Evolutionary conservation across 2,797 vertebrate species (phyloP), one percentile per base, ranked within the genome.

Genomic region (Benthosema pterotum): DNA sequence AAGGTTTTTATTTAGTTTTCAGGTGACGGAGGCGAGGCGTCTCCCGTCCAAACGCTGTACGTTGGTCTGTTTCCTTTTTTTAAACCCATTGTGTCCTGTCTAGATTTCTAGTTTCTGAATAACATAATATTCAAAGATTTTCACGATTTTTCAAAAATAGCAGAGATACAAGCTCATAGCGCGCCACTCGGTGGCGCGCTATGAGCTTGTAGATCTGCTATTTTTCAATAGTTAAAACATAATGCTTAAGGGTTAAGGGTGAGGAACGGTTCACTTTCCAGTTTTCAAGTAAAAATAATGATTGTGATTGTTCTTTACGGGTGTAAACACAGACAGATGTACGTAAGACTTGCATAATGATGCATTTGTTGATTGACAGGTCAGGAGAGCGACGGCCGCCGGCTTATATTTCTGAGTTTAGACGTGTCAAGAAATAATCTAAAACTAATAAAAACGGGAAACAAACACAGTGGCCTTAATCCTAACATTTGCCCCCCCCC

Each of bases 241-340:
- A n/a, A n/a, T n/a, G n/a, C n/a, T n/a, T n/a, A n/a, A n/a, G n/a
- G n/a, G n/a, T 52, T 18, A 12, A 18, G 50, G 11, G 50, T 12
- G 50, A 52, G 16, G 18, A 13, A 52, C 12, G 12, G 28, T 14
- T 54, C 7, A 55, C 71, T 45, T 38, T 25, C 53, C 22, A 45
- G 11, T 46, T 5, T 25, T n/a, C n/a, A 9, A 5, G 17, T 43
- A 11, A 16, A n/a, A 32, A 38, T n/a, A n/a, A 9, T 38, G 47
- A 17, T 60, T 53, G 52, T 11, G 6, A 28, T 50, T 68, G 47
- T 56, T 55, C 15, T 67, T 56, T 52, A 17, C 17, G 28, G 52
- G 22, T 57, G 52, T 60, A 47, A 42, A 73, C 61, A 73, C 14
- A 52, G 6, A 59, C 7, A 25, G 11, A 16, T 48, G 12, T 6